These are phyloP conservation scores for Luidia sarsii DNA, from an alignment of 53 echinoderm and acorn worm genomes.

Conservation along the genomic window DNA sequence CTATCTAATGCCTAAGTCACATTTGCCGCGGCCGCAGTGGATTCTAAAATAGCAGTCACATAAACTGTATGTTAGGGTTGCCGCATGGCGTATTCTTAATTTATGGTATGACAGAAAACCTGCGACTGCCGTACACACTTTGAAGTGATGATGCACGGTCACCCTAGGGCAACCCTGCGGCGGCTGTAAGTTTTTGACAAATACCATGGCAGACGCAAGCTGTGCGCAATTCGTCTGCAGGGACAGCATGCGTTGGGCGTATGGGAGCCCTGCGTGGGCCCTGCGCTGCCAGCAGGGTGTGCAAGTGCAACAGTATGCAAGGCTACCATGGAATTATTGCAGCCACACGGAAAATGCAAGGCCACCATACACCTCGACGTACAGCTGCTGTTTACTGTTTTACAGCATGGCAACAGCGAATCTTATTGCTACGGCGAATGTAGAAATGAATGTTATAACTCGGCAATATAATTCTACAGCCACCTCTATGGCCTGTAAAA, in stretches of 20 bases:
- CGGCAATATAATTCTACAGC: background rate
- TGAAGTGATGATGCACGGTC: background rate
- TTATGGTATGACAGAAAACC: background rate
- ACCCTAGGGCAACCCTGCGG: too few relatives aligned
- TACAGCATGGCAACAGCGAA: conserved; percentile 1
- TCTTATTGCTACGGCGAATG: background rate
- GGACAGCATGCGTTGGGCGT: background rate
- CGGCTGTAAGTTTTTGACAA: conserved; percentile 2
- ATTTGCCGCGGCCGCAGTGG: background rate
- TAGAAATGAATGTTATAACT: conserved; percentile 6
- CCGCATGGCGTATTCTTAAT: background rate
- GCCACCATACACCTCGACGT: too few relatives aligned
- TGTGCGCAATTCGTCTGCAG: background rate
- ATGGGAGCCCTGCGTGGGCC: too few relatives aligned
- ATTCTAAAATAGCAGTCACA: conserved; percentile 4
- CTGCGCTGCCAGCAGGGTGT: too few relatives aligned
- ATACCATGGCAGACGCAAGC: conserved; percentile 4
- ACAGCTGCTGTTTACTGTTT: too few relatives aligned
- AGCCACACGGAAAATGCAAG: too few relatives aligned
- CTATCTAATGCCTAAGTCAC: background rate
- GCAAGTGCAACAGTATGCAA: too few relatives aligned
- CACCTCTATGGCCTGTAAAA: conserved; percentile 3
- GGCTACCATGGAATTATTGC: too few relatives aligned
- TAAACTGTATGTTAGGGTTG: conserved; percentile 3
- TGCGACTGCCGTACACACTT: too few relatives aligned